Conservation (phyloP, 2,888 invertebrate species). For the Brachylomia viminalis region DNA sequence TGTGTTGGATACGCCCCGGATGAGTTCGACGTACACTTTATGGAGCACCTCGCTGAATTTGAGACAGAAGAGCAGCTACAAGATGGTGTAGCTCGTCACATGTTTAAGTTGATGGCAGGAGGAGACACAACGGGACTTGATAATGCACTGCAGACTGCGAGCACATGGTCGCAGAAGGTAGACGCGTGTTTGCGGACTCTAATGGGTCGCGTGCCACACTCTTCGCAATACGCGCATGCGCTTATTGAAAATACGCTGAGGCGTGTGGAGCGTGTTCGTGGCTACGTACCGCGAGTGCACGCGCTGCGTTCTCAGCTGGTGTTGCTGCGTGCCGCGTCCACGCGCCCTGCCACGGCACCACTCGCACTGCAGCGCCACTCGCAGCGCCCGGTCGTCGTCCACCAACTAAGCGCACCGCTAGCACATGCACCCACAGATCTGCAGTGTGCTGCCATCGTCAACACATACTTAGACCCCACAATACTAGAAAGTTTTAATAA, state of each 20-base stretch:
- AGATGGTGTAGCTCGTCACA: constrained; percentile 73
- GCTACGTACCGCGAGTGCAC: constrained; percentile 53
- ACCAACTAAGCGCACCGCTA: constrained; percentile 67
- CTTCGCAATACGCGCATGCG: constrained; percentile 76
- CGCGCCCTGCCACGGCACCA: neutral
- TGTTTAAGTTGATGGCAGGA: constrained; percentile 73
- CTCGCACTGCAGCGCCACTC: constrained; percentile 68
- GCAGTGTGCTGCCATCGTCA: constrained; percentile 70
- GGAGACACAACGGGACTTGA: constrained; percentile 53
- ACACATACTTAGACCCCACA: constrained; percentile 66
- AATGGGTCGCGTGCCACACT: constrained; percentile 74
- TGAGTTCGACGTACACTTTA: constrained; percentile 69
- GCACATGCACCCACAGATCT: constrained; percentile 67
- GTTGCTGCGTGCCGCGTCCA: constrained; percentile 64
- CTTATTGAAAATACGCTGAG: constrained; percentile 70
- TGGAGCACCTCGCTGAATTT: constrained; percentile 68
- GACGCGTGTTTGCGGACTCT: constrained; percentile 71
- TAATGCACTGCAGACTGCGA: constrained; percentile 37
- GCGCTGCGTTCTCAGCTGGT: constrained; percentile 73
- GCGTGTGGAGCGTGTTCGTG: constrained; percentile 63
- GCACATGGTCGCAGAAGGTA: constrained; percentile 70
- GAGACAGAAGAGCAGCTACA: constrained; percentile 72
- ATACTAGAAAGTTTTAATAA: constrained; percentile 65
- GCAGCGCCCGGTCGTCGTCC: constrained; percentile 62
- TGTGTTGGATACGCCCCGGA: constrained; percentile 77